These are phyloP conservation scores for Fulmarus glacialis DNA, from an alignment of 2,113 vertebrate genomes.

Conservation along the genomic window DNA sequence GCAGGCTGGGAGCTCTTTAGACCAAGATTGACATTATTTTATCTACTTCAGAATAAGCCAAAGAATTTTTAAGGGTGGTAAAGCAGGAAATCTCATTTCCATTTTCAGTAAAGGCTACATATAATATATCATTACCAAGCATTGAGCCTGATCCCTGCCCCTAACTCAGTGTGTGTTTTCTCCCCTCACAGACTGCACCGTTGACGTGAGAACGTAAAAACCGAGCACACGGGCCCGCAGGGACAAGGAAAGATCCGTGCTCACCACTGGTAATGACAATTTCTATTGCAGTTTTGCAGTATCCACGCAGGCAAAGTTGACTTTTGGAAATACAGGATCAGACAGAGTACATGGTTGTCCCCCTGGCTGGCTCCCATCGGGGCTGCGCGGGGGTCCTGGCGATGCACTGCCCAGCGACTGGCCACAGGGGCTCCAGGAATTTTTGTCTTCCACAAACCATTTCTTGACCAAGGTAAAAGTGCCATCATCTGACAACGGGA, in stretches of 20 bases:
- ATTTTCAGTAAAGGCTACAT: background rate
- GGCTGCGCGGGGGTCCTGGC: fast-evolving
- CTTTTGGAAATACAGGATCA: background rate
- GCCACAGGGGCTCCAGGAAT: background rate
- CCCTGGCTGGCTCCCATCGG: fast-evolving
- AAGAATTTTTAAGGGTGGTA: background rate
- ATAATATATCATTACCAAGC: background rate
- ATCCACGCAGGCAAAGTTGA: background rate
- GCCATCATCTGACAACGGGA: background rate
- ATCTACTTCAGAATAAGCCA: background rate
- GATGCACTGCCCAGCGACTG: fast-evolving
- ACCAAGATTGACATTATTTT: background rate
- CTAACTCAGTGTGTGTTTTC: background rate
- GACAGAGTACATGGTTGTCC: fast-evolving
- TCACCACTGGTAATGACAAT: background rate
- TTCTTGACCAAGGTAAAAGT: background rate
- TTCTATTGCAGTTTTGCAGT: background rate
- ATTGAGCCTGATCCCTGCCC: background rate
- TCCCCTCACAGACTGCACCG: background rate
- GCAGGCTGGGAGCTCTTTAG: background rate
- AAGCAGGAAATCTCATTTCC: background rate
- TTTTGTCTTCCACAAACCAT: background rate
- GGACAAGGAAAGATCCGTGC: background rate
- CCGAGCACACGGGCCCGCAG: background rate
- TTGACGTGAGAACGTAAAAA: background rate